Base-by-base conservation (phyloP, 2,888 invertebrate genomes). In the Eustalomyia histrio region DNA sequence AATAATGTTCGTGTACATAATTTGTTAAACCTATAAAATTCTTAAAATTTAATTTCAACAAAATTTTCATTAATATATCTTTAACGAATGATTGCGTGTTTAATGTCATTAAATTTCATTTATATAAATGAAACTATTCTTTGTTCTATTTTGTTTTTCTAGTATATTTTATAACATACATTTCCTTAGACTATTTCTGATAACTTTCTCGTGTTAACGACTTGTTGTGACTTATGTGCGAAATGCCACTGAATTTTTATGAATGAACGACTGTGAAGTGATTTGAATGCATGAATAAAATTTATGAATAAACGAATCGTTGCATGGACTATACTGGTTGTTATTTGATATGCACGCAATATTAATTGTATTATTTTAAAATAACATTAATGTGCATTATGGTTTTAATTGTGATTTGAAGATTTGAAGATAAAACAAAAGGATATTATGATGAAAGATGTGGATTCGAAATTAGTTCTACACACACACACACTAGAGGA, bases 341-440 rank as follows among this genome's bases (percentile, higher is more conserved):
- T 10, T 60, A 33, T 68, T 55, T 55, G 6, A 4, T 17, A 60
- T 72, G 29, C 76, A 76, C 53, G 71, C 64, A 76, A 58, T 0
- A 63, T 43, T 68, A 79, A 76, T 67, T 72, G 75, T 47, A 39
- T 58, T 53, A 75, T 64, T 64, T 75, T 67, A 58, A 79, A 73
- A 64, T n/a, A 76, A 64, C 24, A 65, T 68, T 72, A 72, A 68
- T 61, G 60, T 39, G 57, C 47, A 71, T 81, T 74, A 78, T 57
- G 53, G 35, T 58, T 68, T 39, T 7, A 47, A 61, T 29, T 53
- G 43, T 74, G 75, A 71, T 76, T n/a, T n/a, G n/a, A 58, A 72
- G 58, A 72, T 71, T 63, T 72, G 5, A 14, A 39, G 21, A 47
- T 73, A 53, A 60, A 6, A 29, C 29, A 29, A 29, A 29, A 29